Evolutionary conservation across 2,888 invertebrate genomes (phyloP).

Genomic region (Acanthoscelides obtectus): DNA sequence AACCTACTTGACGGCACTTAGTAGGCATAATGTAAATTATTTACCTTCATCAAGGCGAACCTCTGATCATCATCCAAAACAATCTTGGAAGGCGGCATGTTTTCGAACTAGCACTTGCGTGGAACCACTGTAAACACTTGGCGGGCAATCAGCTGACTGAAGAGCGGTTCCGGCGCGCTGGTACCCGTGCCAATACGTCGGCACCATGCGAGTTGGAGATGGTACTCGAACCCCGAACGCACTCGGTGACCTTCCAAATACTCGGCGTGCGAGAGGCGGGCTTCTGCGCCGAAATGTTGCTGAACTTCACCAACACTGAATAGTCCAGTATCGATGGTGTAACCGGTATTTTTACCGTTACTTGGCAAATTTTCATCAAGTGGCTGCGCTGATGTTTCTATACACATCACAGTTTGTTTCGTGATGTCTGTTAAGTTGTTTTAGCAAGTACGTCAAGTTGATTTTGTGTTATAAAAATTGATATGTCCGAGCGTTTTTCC

Average conservation of each 20-base stretch:
- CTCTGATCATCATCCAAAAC: slow-evolving; percentile 66
- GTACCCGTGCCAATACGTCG: no score
- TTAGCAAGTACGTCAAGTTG: no score
- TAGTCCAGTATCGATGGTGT: neutral
- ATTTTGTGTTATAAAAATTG: no score
- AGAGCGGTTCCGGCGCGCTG: neutral
- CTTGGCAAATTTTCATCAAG: no score
- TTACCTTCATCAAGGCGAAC: slow-evolving; percentile 75
- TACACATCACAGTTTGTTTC: neutral
- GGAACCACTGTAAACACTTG: neutral
- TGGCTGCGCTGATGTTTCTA: no score
- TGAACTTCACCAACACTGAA: no score
- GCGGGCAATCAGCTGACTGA: neutral
- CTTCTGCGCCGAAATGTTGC: neutral
- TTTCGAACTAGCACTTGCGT: neutral
- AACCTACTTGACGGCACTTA: neutral
- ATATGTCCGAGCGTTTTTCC: no score
- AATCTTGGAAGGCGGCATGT: slow-evolving; percentile 16
- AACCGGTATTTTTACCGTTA: no score
- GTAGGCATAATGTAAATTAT: slow-evolving; percentile 13
- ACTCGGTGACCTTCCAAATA: neutral
- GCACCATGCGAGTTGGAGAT: neutral
- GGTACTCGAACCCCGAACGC: neutral
- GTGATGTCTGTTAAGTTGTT: neutral
- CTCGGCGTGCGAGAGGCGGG: neutral